A percentile compares a stretch with the other conserved stretches of the same genome.
Evolutionary conservation across 2,797 vertebrate genomes (phyloP).

Genomic region (Myoxocephalus aenaeus): DNA sequence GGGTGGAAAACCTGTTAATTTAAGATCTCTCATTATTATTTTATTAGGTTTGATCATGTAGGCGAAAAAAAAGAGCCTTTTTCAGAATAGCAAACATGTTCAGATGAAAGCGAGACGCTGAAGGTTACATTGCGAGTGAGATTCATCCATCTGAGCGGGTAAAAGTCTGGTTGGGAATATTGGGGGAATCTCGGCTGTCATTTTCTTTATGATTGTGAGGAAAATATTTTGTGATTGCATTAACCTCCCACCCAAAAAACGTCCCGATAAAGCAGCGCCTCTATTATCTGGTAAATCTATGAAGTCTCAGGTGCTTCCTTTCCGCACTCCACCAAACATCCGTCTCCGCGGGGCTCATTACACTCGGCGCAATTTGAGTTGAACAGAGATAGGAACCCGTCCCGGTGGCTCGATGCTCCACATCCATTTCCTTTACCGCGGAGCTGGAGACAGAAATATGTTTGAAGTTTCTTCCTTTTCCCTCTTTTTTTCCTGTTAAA

Average conservation of each 20-base stretch:
- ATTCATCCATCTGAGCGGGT: neutral
- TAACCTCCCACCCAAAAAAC: too few species aligned
- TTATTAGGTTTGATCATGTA: neutral
- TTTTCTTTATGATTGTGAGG: neutral
- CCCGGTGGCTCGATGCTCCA: neutral
- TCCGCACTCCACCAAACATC: neutral
- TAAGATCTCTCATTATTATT: neutral
- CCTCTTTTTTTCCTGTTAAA: slow-evolving; percentile 1
- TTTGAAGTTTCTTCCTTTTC: neutral
- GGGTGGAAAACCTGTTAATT: neutral
- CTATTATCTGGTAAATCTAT: neutral
- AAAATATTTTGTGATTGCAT: neutral
- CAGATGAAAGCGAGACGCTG: neutral
- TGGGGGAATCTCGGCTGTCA: neutral
- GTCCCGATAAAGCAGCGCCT: neutral
- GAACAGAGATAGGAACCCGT: neutral
- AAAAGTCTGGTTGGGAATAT: neutral
- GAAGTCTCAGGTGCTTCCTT: rapidly evolving
- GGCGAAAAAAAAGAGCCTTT: too few species aligned
- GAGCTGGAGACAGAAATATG: slow-evolving; percentile 11
- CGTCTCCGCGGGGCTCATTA: slow-evolving; percentile 6
- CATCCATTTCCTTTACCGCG: neutral
- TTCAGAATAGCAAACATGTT: neutral
- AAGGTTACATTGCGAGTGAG: neutral
- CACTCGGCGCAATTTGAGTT: neutral